Evolutionary conservation across 2,113 vertebrate species (phyloP), one percentile per base, ranked within the genome.

Genomic region (Hepsetus odoe): DNA sequence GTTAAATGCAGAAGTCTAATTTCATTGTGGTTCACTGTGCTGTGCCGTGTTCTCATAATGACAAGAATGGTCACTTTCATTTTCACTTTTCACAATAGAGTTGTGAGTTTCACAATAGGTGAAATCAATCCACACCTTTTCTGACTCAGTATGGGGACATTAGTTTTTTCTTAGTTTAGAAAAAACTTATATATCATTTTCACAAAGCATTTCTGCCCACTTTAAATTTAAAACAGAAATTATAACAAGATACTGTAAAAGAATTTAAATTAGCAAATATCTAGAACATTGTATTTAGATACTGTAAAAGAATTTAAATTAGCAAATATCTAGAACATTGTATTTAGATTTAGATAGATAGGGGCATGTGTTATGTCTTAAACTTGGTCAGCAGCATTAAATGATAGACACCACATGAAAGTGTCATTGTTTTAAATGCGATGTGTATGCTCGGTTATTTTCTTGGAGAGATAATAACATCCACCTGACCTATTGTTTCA

Each of bases 401-500:
- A 68, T 64, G 66, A 73, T 12, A 49, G 26, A 71, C 28, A 4
- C 24, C 30, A 14, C 74, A 51, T 51, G 46, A 42, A 75, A 72
- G 55, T 64, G 67, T 65, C 58, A 64, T 12, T 2, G 14, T 46
- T 65, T 26, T 28, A 61, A 72, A 55, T 4, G 13, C 38, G 72
- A 58, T 28, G 20, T 28, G 18, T 16, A 20, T 30, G 75, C 58
- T 46, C 62, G 33, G 42, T 32, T 61, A 49, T 24, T 24, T 35
- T 61, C 51, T 53, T 11, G 24, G 76, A 24, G 70, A 79, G 59
- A 38, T 81, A 79, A 70, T 86, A 61, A 72, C 70, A 28, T 38
- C 40, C 69, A 68, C 65, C 71, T 82, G 74, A 80, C 80, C 74
- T 74, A 77, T 84, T 55, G 55, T 82, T 84, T 82, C 42, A 70